phyloP scores from a whole-genome alignment of 2,113 vertebrate genomes.

The Bubo bubo region DNA sequence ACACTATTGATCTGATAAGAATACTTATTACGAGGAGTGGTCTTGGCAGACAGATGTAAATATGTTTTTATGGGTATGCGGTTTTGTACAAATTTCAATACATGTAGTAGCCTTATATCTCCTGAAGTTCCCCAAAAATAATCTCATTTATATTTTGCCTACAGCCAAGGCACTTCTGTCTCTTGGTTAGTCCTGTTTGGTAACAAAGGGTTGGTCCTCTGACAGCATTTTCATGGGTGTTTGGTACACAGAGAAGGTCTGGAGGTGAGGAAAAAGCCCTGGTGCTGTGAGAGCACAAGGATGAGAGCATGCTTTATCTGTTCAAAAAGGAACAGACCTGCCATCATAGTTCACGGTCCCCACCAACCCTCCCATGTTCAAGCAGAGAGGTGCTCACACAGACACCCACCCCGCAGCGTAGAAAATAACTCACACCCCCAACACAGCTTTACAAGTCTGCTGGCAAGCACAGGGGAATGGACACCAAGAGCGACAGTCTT shows the following conservation, averaged over 20 bases:
- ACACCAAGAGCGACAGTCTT: not conserved
- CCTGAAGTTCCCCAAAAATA: not conserved
- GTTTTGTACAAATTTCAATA: not conserved
- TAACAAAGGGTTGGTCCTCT: not conserved
- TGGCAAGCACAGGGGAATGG: not conserved
- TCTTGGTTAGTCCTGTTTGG: not conserved
- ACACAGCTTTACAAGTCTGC: not conserved
- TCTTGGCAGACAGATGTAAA: not conserved
- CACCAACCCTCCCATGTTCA: not conserved
- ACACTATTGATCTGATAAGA: not conserved
- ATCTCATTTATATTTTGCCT: not conserved
- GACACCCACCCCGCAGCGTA: rapidly evolving
- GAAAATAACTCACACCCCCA: not conserved
- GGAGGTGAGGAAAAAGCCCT: not conserved
- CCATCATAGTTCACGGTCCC: rapidly evolving
- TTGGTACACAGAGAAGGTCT: not conserved
- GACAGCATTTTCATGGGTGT: not conserved
- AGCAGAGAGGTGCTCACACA: not conserved
- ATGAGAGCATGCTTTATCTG: not conserved
- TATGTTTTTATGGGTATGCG: not conserved
- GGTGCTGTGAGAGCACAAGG: rapidly evolving
- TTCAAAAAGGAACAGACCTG: not conserved
- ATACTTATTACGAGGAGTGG: not conserved
- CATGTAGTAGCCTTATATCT: not conserved
- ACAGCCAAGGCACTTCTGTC: not conserved